Evolutionary conservation across 2,888 invertebrate species (phyloP), one percentile per base, ranked within the genome.

Genomic region (Catocala nupta): DNA sequence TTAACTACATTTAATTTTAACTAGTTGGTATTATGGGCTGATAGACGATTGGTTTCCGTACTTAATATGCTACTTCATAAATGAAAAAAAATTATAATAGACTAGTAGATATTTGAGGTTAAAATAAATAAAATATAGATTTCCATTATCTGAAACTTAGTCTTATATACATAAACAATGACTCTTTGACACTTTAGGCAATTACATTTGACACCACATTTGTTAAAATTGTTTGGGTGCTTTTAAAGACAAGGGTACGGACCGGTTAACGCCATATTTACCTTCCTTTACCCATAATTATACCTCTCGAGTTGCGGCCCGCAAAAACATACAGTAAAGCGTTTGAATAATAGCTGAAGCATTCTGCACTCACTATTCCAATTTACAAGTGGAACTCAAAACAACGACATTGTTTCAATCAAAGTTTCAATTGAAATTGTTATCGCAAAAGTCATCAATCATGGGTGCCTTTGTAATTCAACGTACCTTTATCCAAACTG

Each of bases 361-460:
- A 55, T 57, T 65, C 16, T 55, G 63, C 48, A 42, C 52, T 49
- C 63, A 66, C 51, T 47, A 63, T 64, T 68, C 47, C 61, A 77
- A 67, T 70, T 65, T 70, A 55, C 56, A 54, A 61, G 55, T n/a
- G 33, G 51, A 63, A 60, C 54, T 51, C 58, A 44, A 74, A 55
- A 48, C 61, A 16, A 59, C 60, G 59, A 63, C 54, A 76, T 73
- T 77, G 75, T 74, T 73, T 71, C 67, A 25, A 25, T 25, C 25
- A 25, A 16, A 16, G 75, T 74, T 73, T 71, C 68, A 73, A 73
- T 78, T 81, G 65, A 73, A 77, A 77, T 76, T 71, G 65, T 69
- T 73, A 76, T 70, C 68, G 60, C 65, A 48, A 67, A 77, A 77
- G 64, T 78, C 77, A 82, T 84, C 81, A 80, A 82, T 82, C 83